phyloP scores from a whole-genome alignment of 2,888 invertebrate species.

The Drosophila niveifrons region DNA sequence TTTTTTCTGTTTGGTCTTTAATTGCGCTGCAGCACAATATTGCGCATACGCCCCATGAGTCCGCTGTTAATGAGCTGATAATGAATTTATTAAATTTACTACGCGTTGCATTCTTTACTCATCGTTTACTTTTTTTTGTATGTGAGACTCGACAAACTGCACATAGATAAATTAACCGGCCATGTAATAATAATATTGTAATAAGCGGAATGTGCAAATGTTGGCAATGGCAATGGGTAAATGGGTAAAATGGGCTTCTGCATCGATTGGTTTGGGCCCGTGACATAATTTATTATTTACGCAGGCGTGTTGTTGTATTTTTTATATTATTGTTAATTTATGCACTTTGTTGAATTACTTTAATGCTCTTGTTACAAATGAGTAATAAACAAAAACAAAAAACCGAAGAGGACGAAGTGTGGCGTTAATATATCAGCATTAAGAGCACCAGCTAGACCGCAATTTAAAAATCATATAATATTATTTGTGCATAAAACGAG shows the following conservation, averaged over 20 bases:
- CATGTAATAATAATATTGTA: conserved; percentile 46
- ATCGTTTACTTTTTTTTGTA: conserved; percentile 9
- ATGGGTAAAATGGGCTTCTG: conserved; percentile 6
- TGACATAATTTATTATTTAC: conserved; percentile 66
- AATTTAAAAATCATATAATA: conserved; percentile 52
- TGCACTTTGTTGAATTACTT: conserved; percentile 73
- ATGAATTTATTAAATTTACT: conserved; percentile 81
- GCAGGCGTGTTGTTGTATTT: conserved; percentile 29
- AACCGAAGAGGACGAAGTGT: too few relatives aligned
- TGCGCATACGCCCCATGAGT: conserved; percentile 44
- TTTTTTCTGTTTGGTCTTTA: conserved; percentile 40
- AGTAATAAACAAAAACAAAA: conserved; percentile 7
- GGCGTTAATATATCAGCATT: conserved; percentile 65
- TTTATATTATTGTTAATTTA: conserved; percentile 63
- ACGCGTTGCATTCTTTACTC: conserved; percentile 34
- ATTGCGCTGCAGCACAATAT: conserved; percentile 54
- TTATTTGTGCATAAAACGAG: conserved; percentile 27
- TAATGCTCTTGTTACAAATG: conserved; percentile 55
- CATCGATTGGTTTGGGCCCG: neutral
- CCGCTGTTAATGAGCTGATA: conserved; percentile 77
- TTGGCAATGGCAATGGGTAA: neutral
- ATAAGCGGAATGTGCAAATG: conserved; percentile 15
- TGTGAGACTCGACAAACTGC: conserved; percentile 26
- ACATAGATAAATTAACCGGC: conserved; percentile 64
- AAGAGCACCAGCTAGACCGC: conserved; percentile 45